Base-by-base conservation (phyloP, 2,113 vertebrate species). In the Zapornia atra region DNA sequence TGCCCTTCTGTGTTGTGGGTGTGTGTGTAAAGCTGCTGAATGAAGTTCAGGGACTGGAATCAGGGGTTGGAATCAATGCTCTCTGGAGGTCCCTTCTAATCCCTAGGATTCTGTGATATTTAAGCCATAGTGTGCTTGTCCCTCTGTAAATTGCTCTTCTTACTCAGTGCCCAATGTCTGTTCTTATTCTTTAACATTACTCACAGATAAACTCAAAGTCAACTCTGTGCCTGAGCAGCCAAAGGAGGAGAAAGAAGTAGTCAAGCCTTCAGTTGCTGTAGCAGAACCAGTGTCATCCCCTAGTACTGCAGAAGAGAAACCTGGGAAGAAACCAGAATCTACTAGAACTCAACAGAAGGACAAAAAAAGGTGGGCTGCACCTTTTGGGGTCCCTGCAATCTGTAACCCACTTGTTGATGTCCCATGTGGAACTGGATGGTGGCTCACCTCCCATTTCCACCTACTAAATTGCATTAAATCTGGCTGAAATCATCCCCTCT, bases 181-280 rank as follows among this genome's bases (percentile, higher is more conserved):
- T 44, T 44, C 44, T 44, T 44, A 44, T 44, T 44, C 12, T 44
- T 44, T 44, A 6, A 44, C 17, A 66, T 77, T 88, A 29, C 92
- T 92, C 82, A 29, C 96, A 98, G 98, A 93, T 97, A 98, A 98
- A 97, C 96, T 98, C 61, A 98, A 98, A 95, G 97, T 85, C 83
- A 97, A 3, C 82, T 60, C 97, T 69, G 91, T 95, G 53, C 88
- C 97, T 63, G 97, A 98, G 77, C 97, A 98, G 90, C 89, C 93
- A 54, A 98, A 98, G 92, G 98, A 98, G 85, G 90, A 97, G 81
- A 97, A 97, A 46, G 94, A 90, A 77, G 95, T 25, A 11, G 97
- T 83, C 38, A 96, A 96, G 60, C 88, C 75, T 61, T 94, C 94
- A 20, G 90, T 63, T 79, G 51, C 97, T 77, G 94, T 76, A 56